Base-by-base conservation (phyloP, 2,113 vertebrate species). In the Oncorhynchus gorbuscha region DNA sequence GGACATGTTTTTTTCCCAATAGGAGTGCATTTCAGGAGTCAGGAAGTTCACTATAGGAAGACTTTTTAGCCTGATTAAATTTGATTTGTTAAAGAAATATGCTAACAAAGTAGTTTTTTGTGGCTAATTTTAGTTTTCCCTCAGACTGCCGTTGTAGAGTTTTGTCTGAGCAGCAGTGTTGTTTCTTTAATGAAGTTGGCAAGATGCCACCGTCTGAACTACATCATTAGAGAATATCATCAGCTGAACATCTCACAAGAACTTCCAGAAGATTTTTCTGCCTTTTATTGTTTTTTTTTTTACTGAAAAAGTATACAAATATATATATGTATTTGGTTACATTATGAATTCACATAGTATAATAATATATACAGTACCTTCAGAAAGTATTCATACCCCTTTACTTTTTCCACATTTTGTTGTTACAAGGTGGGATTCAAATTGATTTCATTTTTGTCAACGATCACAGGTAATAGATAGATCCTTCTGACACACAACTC, bases 151-250 rank as follows among this genome's bases (percentile, higher is more conserved):
- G 2, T 22, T 22, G 28, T 69, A 28, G 48, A 18, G 32, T 74
- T 74, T 73, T n/a, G 20, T 20, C 70, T 72, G 68, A n/a, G 20
- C 71, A 26, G 39, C 64, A 71, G 61, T 28, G 55, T 62, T 45
- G 9, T 45, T 82, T 88, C 86, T 89, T 79, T 75, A 72, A 75
- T 55, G 69, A 49, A 35, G 62, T 73, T 72, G 76, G 71, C 64
- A 67, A 30, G 11, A 3, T 20, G 61, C 24, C 51, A 82, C 59
- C 78, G 49, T 65, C 79, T 66, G 74, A 85, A 71, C 71, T 68
- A 69, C 51, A 69, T 82, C 74, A 77, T 91, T 85, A 84, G 78
- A 76, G 18, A 70, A 13, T 3, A 49, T 26, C 48, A n/a, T 35
- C 20, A 24, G 28, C 8, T 45, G 39, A 45, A 11, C 39, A 45